These are phyloP conservation scores for Ophioninae sp. DNA, from an alignment of 2,888 invertebrate genomes.

Conservation along the genomic window DNA sequence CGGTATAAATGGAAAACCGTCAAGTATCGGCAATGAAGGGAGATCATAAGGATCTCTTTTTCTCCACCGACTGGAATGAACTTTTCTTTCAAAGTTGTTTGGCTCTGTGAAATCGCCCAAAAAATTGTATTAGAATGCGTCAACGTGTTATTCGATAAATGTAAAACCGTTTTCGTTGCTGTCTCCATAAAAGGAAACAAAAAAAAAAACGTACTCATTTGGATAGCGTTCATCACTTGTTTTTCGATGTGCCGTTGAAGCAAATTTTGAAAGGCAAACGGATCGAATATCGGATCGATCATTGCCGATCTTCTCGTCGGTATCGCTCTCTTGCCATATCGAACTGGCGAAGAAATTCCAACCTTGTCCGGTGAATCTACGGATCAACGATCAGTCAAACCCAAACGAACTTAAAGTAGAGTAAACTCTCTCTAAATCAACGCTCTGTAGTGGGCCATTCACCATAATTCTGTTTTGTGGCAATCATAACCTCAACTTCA, in stretches of 20 bases:
- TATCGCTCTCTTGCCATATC: constrained; percentile 8
- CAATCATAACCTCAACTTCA: too few relatives aligned
- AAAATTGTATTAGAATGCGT: background rate
- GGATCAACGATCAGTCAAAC: background rate
- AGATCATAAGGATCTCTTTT: constrained; percentile 11
- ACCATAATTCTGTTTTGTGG: too few relatives aligned
- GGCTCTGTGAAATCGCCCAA: background rate
- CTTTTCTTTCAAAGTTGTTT: background rate
- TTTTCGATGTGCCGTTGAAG: constrained; percentile 44
- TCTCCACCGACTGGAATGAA: background rate
- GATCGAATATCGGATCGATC: constrained; percentile 18
- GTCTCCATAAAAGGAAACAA: background rate
- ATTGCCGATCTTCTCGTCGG: background rate
- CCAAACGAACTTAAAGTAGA: too few relatives aligned
- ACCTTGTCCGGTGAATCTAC: background rate
- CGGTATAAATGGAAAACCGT: constrained; percentile 17
- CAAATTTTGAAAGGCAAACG: constrained; percentile 40
- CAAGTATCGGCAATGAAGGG: constrained; percentile 1
- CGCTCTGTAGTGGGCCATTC: too few relatives aligned
- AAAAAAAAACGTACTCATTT: constrained; percentile 18
- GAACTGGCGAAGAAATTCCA: background rate
- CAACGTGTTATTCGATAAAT: too few relatives aligned
- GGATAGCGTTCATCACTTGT: constrained; percentile 33
- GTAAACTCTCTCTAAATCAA: too few relatives aligned
- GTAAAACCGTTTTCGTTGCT: too few relatives aligned